Evolutionary conservation across 2,888 invertebrate genomes (phyloP), one percentile per base, ranked within the genome.

Genomic region (Antheraea yamamai): DNA sequence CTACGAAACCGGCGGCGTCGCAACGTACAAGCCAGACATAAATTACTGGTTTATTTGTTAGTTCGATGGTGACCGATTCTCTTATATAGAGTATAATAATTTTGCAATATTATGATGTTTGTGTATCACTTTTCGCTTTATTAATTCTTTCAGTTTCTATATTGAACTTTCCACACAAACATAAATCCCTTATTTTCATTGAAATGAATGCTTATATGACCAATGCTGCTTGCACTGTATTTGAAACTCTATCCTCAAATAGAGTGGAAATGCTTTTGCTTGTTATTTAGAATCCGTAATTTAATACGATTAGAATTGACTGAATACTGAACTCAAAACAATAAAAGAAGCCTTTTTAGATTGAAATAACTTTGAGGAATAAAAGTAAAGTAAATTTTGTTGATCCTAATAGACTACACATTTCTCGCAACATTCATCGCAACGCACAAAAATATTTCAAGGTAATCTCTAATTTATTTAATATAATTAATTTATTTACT

Each of bases 1-100:
- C 87, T 88, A 89, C 89, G 89, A 90, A 89, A 85, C 85, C 87
- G 87, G 86, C 88, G 89, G 90, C 68, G 68, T 89, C 90, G 91
- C 85, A 87, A 85, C 87, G 89, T 85, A 81, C 83, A 83, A 47
- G 83, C 87, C 84, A 86, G 86, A 89, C 89, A 91, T 91, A 91
- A 92, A 91, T 91, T 92, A 91, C 91, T 85, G 39, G 39, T 70
- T 70, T 70, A 70, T 70, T 70, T 70, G 70, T 70, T 39, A 70
- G 70, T 39, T 85, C 85, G 80, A 85, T 82, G 83, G 83, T 79
- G 82, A 84, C 83, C 83, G 82, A 84, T 83, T 83, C 83, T 88
- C 85, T 86, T 89, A 86, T 88, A 86, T 88, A 84, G 81, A 75
- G 78, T 76, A 80, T 88, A 86, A 88, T 86, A 83, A 82, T 78